These are phyloP conservation scores for Anaspis maculata DNA, from an alignment of 2,888 invertebrate species.

Conservation along the genomic window DNA sequence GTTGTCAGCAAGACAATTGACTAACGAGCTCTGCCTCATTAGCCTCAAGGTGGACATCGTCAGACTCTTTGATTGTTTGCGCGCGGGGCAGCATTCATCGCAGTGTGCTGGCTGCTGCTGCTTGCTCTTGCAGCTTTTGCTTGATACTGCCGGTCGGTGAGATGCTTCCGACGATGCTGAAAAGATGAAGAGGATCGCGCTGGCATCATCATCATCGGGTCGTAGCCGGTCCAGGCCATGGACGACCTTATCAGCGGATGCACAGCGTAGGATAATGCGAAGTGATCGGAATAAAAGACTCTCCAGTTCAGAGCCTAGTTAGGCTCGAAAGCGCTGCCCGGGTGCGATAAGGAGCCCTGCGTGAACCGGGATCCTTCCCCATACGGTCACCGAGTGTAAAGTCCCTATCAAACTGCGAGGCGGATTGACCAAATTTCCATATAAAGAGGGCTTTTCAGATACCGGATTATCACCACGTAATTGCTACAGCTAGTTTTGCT, in stretches of 20 bases:
- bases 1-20: slow-evolving; percentile 36
- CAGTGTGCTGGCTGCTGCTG: too few relatives aligned
- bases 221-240: too few relatives aligned
- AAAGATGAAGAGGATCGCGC: too few relatives aligned
- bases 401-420: slow-evolving; percentile 25
- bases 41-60: slow-evolving; percentile 33
- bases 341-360: slow-evolving; percentile 37
- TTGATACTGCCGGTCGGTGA: too few relatives aligned
- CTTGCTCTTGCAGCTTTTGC: too few relatives aligned
- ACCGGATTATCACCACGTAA: too few relatives aligned
- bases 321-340: slow-evolving; percentile 37
- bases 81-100: too few relatives aligned
- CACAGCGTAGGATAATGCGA: slow-evolving; percentile 38
- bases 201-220: too few relatives aligned
- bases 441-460: too few relatives aligned
- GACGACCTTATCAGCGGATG: slow-evolving; percentile 26
- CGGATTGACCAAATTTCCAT: too few relatives aligned
- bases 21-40: slow-evolving; percentile 34
- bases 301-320: slow-evolving; percentile 28
- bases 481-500: too few relatives aligned
- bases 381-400: slow-evolving; percentile 23
- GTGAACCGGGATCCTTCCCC: slow-evolving; percentile 29
- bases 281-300: slow-evolving; percentile 37
- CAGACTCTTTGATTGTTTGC: slow-evolving; percentile 22
- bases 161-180: too few relatives aligned